phyloP scores from a whole-genome alignment of 2,888 invertebrate genomes.

The Corbicula japonica region DNA sequence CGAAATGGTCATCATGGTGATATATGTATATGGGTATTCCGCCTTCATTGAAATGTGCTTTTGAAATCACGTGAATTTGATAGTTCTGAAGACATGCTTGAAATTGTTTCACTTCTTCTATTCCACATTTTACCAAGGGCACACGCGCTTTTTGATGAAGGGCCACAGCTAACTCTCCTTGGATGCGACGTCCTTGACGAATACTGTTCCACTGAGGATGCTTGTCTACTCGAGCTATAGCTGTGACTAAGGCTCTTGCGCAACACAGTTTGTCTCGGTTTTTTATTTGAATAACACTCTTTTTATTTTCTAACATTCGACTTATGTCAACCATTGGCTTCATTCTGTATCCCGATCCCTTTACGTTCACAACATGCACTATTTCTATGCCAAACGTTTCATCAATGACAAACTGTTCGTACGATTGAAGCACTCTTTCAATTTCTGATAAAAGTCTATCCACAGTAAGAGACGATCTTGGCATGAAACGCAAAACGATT shows the following conservation, averaged over 20 bases:
- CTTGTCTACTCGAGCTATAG: too few species aligned
- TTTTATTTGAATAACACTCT: too few species aligned
- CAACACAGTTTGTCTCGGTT: too few species aligned
- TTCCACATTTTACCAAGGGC: background rate
- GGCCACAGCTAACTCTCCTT: background rate
- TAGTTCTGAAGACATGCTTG: too few species aligned
- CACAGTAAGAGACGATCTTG: background rate
- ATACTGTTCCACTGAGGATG: too few species aligned
- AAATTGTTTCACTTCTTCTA: constrained; percentile 1
- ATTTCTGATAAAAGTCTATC: background rate
- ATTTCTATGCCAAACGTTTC: background rate
- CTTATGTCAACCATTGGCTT: too few species aligned
- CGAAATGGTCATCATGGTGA: background rate
- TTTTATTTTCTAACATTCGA: too few species aligned
- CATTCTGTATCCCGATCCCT: too few species aligned
- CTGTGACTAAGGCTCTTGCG: too few species aligned
- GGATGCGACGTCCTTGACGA: background rate
- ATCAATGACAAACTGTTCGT: background rate
- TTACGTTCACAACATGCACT: too few species aligned
- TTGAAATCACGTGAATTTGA: too few species aligned
- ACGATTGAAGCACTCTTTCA: background rate
- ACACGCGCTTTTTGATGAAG: background rate
- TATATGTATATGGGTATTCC: background rate
- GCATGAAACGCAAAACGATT: background rate
- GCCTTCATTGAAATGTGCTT: constrained; percentile 1